These are phyloP conservation scores for Kobus ellipsiprymnus DNA, from an alignment of 2,113 vertebrate genomes.

Conservation along the genomic window DNA sequence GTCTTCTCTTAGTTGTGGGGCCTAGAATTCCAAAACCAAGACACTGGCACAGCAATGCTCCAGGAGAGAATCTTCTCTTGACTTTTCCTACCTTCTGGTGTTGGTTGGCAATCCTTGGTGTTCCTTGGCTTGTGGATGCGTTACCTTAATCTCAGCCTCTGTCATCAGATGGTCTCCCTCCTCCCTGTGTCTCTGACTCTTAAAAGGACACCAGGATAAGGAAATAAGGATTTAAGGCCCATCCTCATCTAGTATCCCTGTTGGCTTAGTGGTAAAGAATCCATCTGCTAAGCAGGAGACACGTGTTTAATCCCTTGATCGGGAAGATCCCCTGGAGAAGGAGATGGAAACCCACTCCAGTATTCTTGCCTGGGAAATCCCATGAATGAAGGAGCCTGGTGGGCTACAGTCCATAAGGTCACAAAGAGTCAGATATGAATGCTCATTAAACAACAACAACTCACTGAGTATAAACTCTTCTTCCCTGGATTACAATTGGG, in stretches of 20 bases:
- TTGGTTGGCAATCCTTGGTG: not conserved
- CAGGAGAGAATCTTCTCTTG: not conserved
- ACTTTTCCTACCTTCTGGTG: not conserved
- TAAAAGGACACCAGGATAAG: not conserved
- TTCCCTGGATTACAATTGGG: not conserved
- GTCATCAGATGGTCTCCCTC: not conserved
- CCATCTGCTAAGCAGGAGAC: not conserved
- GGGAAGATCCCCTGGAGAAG: not conserved
- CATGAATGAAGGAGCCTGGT: not conserved
- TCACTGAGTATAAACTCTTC: not conserved
- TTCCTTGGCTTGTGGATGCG: not conserved
- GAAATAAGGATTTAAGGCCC: not conserved
- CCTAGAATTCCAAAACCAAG: not conserved
- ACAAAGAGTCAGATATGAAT: not conserved
- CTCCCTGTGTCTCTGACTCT: not conserved
- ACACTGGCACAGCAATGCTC: not conserved
- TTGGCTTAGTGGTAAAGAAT: not conserved
- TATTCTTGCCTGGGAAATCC: not conserved
- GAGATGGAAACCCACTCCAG: not conserved
- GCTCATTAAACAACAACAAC: rapidly evolving
- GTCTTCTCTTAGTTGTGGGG: not conserved
- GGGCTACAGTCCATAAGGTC: not conserved
- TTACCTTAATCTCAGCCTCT: not conserved
- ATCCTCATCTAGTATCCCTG: not conserved
- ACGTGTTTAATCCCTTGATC: not conserved